Conservation (phyloP, 2,113 vertebrate genomes). For the Piaya cayana region DNA sequence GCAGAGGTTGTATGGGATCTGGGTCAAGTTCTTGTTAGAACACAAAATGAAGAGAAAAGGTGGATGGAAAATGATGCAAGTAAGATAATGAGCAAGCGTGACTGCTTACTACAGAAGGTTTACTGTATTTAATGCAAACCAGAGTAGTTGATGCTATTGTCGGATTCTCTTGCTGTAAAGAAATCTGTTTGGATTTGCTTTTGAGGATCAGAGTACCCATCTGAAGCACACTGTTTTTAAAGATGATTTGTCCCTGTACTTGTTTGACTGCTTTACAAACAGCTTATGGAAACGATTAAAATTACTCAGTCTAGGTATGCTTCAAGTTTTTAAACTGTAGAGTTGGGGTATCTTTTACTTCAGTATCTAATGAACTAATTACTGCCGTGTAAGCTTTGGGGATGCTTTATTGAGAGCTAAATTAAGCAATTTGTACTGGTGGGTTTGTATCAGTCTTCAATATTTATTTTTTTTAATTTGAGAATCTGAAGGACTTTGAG, state of each 20-base stretch:
- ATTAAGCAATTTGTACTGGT: background rate
- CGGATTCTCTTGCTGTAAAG: background rate
- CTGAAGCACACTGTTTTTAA: background rate
- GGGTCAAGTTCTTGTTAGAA: background rate
- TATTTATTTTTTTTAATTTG: background rate
- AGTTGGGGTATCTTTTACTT: background rate
- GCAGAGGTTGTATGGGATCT: background rate
- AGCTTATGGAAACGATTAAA: background rate
- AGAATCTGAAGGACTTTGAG: background rate
- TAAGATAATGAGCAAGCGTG: background rate
- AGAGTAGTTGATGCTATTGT: background rate
- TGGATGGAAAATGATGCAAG: background rate
- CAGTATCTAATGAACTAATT: background rate
- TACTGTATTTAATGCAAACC: background rate
- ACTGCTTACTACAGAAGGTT: background rate
- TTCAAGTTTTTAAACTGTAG: background rate
- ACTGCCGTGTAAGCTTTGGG: accelerated
- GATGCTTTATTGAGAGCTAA: background rate
- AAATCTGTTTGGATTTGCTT: background rate
- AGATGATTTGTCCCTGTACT: background rate
- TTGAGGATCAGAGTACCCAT: background rate
- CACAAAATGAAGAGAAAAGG: background rate
- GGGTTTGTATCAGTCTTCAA: background rate
- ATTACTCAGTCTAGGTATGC: background rate
- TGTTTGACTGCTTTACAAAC: background rate